phyloP scores from a whole-genome alignment of 2,797 vertebrate species.

The Nasua narica region DNA sequence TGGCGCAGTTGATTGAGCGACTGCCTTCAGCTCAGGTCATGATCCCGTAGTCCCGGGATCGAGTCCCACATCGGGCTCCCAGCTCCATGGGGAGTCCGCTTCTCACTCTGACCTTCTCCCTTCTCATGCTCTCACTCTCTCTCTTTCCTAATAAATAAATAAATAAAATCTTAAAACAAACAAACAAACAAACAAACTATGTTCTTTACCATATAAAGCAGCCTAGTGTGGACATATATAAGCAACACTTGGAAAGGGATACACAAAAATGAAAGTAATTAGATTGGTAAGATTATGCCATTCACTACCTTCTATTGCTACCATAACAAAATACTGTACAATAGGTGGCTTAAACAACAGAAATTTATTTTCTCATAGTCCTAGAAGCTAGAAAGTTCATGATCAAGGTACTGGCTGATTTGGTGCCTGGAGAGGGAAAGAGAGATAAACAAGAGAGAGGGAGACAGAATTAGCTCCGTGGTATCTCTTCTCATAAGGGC shows the following conservation, averaged over 20 bases:
- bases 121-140: too few species aligned
- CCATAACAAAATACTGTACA: background rate
- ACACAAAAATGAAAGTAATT: slow-evolving; percentile 12
- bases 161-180: too few species aligned
- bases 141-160: too few species aligned
- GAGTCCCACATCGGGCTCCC: too few species aligned
- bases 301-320: background rate
- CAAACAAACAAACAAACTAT: too few species aligned
- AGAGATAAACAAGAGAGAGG: background rate
- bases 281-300: background rate
- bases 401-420: background rate
- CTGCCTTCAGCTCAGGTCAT: too few species aligned
- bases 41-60: too few species aligned
- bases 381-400: background rate
- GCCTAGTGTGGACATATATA: background rate
- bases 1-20: too few species aligned
- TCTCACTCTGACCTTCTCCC: too few species aligned
- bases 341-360: background rate
- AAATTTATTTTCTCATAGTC: slow-evolving; percentile 6
- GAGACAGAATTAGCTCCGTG: background rate
- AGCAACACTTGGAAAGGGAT: background rate
- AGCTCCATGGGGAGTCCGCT: too few species aligned
- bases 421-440: background rate
- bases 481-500: background rate
- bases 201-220: slow-evolving; percentile 23